Percentiles rank a stretch among this genome's conserved stretches.
These are phyloP conservation scores for Characodon lateralis DNA, from an alignment of 2,797 vertebrate species.

Conservation along the genomic window DNA sequence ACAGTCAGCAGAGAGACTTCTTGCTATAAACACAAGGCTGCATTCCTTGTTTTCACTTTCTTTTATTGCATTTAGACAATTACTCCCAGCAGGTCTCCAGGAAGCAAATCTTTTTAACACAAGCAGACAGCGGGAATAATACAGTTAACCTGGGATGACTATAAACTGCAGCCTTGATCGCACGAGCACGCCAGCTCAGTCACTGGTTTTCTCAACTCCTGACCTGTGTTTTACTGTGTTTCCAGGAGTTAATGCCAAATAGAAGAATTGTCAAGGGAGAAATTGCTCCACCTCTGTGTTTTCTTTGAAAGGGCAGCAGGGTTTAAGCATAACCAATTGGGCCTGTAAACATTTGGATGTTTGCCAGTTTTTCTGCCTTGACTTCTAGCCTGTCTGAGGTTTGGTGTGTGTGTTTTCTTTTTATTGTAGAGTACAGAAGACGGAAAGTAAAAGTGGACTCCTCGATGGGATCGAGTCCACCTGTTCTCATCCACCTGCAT, in stretches of 20 bases:
- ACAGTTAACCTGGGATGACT: constrained; percentile 66
- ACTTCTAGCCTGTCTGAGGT: constrained; percentile 14
- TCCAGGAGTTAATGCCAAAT: constrained; percentile 66
- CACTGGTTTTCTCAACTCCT: constrained; percentile 65
- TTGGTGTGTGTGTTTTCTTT: constrained; percentile 1
- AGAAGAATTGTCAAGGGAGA: constrained; percentile 48
- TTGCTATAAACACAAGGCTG: constrained; percentile 40
- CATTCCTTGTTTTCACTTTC: constrained; percentile 53
- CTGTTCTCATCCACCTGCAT: constrained; percentile 64
- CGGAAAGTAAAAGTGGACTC: constrained; percentile 6
- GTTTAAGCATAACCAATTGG: constrained; percentile 41
- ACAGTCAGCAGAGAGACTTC: constrained; percentile 23
- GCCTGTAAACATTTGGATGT: constrained; percentile 43
- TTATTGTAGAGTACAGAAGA: constrained; percentile 14
- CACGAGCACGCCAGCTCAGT: constrained; percentile 48
- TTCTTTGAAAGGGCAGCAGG: constrained; percentile 45
- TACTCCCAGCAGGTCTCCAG: constrained; percentile 68
- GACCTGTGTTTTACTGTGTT: constrained; percentile 51
- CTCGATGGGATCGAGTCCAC: constrained; percentile 21
- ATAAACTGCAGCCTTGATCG: constrained; percentile 52
- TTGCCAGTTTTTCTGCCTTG: constrained; percentile 22
- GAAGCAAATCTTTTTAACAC: constrained; percentile 60
- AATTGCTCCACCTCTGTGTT: constrained; percentile 49
- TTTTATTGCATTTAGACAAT: constrained; percentile 63
- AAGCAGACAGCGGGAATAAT: constrained; percentile 73